phyloP scores from a whole-genome alignment of 2,113 vertebrate species.

The Myotis brandtii region DNA sequence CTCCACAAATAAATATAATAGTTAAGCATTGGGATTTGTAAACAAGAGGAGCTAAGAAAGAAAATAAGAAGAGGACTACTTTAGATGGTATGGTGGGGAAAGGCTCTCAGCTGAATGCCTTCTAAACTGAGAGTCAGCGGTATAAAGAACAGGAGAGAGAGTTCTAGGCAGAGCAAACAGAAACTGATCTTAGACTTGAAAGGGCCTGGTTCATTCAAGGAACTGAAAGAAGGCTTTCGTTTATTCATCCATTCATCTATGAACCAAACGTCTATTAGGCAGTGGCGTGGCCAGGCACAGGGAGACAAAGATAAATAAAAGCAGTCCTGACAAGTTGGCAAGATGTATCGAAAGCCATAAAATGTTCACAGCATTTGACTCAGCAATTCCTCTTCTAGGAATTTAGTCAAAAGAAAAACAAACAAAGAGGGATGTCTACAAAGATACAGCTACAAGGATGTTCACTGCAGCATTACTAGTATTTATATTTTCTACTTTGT shows the following conservation, averaged over 20 bases:
- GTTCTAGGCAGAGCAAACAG: background rate
- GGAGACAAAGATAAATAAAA: slow-evolving; percentile 12
- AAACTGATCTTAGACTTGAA: background rate
- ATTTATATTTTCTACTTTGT: background rate
- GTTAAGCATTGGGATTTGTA: background rate
- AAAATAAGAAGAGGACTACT: background rate
- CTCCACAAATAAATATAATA: background rate
- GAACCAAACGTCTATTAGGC: background rate
- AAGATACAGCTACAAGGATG: background rate
- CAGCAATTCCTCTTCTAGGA: background rate
- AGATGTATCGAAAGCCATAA: background rate
- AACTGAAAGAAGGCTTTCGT: background rate
- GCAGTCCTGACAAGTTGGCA: background rate
- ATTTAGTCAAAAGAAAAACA: background rate
- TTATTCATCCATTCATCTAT: background rate
- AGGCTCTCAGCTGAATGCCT: background rate
- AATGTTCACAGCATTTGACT: background rate
- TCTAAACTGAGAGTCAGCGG: background rate
- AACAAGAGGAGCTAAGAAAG: background rate
- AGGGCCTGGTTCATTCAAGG: background rate
- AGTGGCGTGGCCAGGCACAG: background rate
- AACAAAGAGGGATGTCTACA: background rate
- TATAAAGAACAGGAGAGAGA: background rate
- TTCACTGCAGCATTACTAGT: background rate
- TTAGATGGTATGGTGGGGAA: background rate